Conservation (phyloP, 2,888 invertebrate genomes). For the Pocota personata region DNA sequence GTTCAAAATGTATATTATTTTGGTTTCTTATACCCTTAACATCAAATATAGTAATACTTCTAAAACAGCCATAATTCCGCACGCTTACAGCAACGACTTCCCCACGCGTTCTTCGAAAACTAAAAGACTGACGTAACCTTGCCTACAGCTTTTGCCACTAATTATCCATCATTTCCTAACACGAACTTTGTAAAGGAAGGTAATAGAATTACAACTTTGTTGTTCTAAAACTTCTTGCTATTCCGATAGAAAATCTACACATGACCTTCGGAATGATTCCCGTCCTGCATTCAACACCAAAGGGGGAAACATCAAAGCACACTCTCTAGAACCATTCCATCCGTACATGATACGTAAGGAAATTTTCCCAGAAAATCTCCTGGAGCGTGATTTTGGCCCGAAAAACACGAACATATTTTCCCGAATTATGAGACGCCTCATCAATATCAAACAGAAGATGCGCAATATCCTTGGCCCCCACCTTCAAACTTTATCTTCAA, state of each 20-base stretch:
- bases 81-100: no score
- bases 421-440: constrained; percentile 40
- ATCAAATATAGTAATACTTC: no score
- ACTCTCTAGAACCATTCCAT: not conserved
- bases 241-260: not conserved
- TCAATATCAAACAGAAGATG: constrained; percentile 42
- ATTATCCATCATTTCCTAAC: not conserved
- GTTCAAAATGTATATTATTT: no score
- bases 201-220: constrained; percentile 15
- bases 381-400: constrained; percentile 13
- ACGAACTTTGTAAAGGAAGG: not conserved
- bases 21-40: no score
- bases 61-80: no score
- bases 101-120: not conserved
- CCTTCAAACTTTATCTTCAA: not conserved
- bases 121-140: not conserved
- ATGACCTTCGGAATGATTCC: not conserved
- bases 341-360: constrained; percentile 1
- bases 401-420: constrained; percentile 6
- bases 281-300: not conserved
- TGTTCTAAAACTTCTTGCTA: not conserved
- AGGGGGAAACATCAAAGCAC: constrained; percentile 2
- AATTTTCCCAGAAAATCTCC: not conserved
- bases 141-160: not conserved
- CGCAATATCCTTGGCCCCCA: constrained; percentile 5